These are phyloP conservation scores for Parazoanthus darwini DNA, from an alignment of 92 coral and sea anemone genomes.

Conservation along the genomic window DNA sequence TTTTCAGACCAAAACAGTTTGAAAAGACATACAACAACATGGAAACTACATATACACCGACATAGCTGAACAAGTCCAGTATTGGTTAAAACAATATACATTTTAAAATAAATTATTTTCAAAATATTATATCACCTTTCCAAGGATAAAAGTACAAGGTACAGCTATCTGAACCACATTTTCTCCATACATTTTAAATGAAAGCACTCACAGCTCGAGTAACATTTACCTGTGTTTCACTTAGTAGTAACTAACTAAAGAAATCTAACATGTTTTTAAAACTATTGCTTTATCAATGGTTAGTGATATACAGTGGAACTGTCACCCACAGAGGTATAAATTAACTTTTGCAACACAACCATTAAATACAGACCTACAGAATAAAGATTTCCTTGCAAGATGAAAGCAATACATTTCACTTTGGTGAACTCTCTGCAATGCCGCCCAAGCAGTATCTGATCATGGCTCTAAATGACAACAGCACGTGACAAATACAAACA, in stretches of 20 bases:
- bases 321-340: neutral
- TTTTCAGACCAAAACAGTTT: neutral
- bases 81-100: neutral
- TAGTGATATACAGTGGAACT: neutral
- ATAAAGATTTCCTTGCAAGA: neutral
- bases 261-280: neutral
- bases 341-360: neutral
- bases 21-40: neutral
- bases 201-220: neutral
- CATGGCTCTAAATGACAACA: neutral
- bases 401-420: neutral
- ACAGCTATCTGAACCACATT: neutral
- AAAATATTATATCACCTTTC: neutral
- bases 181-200: neutral
- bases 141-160: neutral
- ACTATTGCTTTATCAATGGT: conserved; percentile 1
- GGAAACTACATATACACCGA: too few species aligned
- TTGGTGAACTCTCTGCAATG: neutral
- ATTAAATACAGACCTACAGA: conserved; percentile 18
- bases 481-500: conserved; percentile 16
- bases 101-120: neutral
- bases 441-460: neutral
- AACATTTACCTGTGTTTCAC: neutral
- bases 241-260: neutral
- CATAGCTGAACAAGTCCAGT: too few species aligned